Evolutionary conservation across 2,113 vertebrate genomes (phyloP).

Genomic region (Cyrtonyx montezumae): DNA sequence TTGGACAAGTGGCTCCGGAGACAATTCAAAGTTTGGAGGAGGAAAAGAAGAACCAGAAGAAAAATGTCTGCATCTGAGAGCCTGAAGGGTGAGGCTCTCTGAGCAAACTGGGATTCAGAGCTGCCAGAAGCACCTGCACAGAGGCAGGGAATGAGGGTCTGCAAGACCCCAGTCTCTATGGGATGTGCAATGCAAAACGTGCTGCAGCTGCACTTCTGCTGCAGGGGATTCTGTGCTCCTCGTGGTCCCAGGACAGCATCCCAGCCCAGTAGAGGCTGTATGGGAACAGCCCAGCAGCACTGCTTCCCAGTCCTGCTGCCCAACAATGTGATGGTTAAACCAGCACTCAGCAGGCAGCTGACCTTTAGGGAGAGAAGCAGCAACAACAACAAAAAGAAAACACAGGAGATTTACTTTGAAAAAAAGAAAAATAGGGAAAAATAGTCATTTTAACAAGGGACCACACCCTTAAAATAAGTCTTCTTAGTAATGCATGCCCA

Average conservation of each 20-base stretch:
- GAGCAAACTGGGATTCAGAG: background rate
- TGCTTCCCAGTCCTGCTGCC: slow-evolving; percentile 48
- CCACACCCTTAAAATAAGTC: slow-evolving; percentile 50
- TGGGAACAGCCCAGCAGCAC: slow-evolving; percentile 42
- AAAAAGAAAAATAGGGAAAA: background rate
- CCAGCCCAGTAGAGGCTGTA: slow-evolving; percentile 21
- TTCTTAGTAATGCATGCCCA: slow-evolving; percentile 28
- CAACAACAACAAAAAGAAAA: background rate
- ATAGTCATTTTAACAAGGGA: slow-evolving; percentile 31
- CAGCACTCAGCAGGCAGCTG: slow-evolving; percentile 51
- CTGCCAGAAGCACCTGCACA: background rate
- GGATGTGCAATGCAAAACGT: background rate
- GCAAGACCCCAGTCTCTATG: background rate
- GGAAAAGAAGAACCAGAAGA: background rate
- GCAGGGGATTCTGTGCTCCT: background rate
- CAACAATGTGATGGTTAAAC: slow-evolving; percentile 39
- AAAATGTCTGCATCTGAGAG: background rate
- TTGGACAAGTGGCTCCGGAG: slow-evolving; percentile 70
- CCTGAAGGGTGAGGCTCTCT: background rate
- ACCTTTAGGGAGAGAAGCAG: slow-evolving; percentile 35
- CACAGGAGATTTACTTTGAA: slow-evolving; percentile 52
- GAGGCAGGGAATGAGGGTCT: background rate
- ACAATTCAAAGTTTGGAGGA: slow-evolving; percentile 46
- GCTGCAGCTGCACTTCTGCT: background rate
- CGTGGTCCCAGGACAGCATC: background rate